Evolutionary conservation across 1,140 invertebrate species (phyloP).

Genomic region (Hylaeus volcanicus): DNA sequence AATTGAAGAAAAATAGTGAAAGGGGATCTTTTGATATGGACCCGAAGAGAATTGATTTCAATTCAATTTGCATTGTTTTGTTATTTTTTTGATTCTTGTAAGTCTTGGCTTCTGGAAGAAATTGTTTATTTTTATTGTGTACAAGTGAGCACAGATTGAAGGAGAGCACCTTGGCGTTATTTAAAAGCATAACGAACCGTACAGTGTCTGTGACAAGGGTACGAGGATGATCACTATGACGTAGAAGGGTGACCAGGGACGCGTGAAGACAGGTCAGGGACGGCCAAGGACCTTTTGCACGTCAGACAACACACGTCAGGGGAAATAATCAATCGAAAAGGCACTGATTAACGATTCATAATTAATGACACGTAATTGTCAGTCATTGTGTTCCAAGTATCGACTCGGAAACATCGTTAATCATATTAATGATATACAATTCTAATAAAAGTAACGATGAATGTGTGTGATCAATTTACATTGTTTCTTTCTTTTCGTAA

Average conservation of each 20-base stretch:
- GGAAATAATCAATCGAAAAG: constrained; percentile 20
- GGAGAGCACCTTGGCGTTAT: not conserved
- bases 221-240: constrained; percentile 16
- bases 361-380: not conserved
- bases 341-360: constrained; percentile 9
- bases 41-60: too few relatives aligned
- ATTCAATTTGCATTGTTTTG: too few relatives aligned
- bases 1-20: too few relatives aligned
- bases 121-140: not conserved
- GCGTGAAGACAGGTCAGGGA: constrained; percentile 36
- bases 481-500: too few relatives aligned
- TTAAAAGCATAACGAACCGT: constrained; percentile 22
- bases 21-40: too few relatives aligned
- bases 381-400: too few relatives aligned
- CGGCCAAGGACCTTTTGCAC: constrained; percentile 30
- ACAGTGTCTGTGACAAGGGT: constrained; percentile 12
- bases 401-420: too few relatives aligned
- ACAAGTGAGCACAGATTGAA: not conserved
- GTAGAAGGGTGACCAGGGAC: constrained; percentile 27
- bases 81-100: too few relatives aligned
- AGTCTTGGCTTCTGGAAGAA: not conserved
- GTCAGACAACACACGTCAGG: not conserved
- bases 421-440: too few relatives aligned
- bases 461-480: too few relatives aligned
- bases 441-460: too few relatives aligned